These are phyloP conservation scores for Dione vanillae DNA, from an alignment of 2,888 invertebrate species.

Conservation along the genomic window DNA sequence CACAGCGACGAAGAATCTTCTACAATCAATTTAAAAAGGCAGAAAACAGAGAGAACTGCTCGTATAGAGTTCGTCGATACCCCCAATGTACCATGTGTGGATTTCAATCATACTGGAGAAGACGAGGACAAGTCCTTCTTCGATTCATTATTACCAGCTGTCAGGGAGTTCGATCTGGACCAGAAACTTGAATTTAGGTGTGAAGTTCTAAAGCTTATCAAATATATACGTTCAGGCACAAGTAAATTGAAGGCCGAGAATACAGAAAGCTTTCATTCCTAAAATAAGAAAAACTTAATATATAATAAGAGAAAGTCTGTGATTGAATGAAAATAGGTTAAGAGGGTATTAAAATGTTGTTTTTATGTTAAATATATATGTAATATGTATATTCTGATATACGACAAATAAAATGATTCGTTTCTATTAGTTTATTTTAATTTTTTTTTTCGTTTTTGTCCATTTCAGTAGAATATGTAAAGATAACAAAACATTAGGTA, in stretches of 20 bases:
- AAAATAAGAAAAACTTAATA: neutral
- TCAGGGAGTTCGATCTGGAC: slow-evolving; percentile 67
- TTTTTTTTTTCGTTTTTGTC: neutral
- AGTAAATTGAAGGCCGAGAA: slow-evolving; percentile 52
- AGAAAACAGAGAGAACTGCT: slow-evolving; percentile 47
- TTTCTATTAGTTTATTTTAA: neutral
- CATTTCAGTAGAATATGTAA: neutral
- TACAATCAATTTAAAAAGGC: slow-evolving; percentile 58
- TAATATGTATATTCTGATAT: neutral
- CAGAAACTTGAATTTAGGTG: slow-evolving; percentile 71
- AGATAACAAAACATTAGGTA: slow-evolving; percentile 21
- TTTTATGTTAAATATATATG: neutral
- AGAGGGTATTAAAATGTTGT: neutral
- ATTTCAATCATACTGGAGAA: slow-evolving; percentile 16
- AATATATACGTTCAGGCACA: slow-evolving; percentile 58
- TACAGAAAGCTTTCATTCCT: slow-evolving; percentile 33
- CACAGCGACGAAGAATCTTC: slow-evolving; percentile 52
- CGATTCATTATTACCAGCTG: slow-evolving; percentile 70
- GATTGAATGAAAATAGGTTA: slow-evolving; percentile 2
- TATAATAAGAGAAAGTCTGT: neutral
- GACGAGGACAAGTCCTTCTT: slow-evolving; percentile 75
- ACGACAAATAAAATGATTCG: neutral
- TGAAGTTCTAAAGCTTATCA: slow-evolving; percentile 65
- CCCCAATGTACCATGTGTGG: slow-evolving; percentile 51
- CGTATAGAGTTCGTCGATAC: slow-evolving; percentile 64